phyloP scores from a whole-genome alignment of 1,140 invertebrate genomes.

The Lepidurus packardi region DNA sequence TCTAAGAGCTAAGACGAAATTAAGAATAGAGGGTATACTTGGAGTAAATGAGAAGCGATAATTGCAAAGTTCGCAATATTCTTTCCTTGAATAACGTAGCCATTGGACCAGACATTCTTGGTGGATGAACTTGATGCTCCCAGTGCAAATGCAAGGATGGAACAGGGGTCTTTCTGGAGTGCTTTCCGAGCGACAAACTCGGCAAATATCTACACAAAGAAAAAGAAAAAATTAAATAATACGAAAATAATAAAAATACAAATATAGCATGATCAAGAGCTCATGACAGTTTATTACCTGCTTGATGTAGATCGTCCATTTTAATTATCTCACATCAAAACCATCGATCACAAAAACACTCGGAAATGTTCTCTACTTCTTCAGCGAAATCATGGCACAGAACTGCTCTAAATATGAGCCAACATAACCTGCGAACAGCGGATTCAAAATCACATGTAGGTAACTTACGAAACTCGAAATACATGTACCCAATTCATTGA shows the following conservation, averaged over 20 bases:
- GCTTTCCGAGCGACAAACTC: constrained; percentile 93
- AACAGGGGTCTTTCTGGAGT: constrained; percentile 78
- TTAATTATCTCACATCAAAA: background rate
- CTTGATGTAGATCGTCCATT: constrained; percentile 28
- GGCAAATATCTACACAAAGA: constrained; percentile 75
- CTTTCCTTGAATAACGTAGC: constrained; percentile 87
- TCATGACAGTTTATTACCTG: background rate
- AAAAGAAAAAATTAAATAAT: background rate
- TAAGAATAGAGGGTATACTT: constrained; percentile 48
- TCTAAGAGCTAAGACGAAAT: constrained; percentile 23
- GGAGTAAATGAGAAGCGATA: constrained; percentile 97
- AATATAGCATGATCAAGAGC: background rate
- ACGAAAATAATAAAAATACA: background rate
- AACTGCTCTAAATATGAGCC: background rate
- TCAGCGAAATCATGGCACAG: background rate
- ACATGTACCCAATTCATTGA: too few species aligned
- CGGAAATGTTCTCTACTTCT: background rate
- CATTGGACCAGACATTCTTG: constrained; percentile 68
- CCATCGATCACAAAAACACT: background rate
- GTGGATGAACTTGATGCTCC: constrained; percentile 98
- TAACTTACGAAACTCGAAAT: too few species aligned
- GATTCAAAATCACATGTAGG: background rate
- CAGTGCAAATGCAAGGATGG: constrained; percentile 97
- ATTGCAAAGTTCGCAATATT: constrained; percentile 97
- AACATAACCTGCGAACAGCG: background rate